phyloP scores from a whole-genome alignment of 92 coral and sea anemone genomes.

The Blastomussa wellsi region DNA sequence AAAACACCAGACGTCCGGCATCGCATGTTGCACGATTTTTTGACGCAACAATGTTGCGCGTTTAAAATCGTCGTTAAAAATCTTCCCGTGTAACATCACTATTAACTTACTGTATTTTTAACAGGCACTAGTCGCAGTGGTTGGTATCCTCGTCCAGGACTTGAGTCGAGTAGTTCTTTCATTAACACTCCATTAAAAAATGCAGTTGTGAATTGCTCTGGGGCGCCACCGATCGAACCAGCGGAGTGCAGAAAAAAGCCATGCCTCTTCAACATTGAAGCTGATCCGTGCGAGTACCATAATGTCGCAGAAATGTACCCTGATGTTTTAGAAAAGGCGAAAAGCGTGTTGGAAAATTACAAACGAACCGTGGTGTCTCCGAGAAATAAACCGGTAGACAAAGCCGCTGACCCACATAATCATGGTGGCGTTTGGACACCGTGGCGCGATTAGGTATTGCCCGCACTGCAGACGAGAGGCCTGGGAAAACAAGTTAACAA shows the following conservation, averaged over 20 bases:
- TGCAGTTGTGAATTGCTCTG: conserved; percentile 71
- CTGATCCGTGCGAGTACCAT: conserved; percentile 92
- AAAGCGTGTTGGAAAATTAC: conserved; percentile 70
- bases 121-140: conserved; percentile 52
- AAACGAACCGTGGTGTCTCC: conserved; percentile 54
- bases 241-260: conserved; percentile 68
- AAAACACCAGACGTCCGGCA: too few relatives aligned
- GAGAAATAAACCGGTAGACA: conserved; percentile 68
- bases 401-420: conserved; percentile 65
- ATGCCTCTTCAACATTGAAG: conserved; percentile 86
- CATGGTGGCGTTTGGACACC: conserved; percentile 86
- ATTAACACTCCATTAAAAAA: conserved; percentile 50
- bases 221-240: conserved; percentile 72
- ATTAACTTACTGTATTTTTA: neutral
- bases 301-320: conserved; percentile 86
- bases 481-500: neutral
- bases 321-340: conserved; percentile 73
- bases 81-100: too few relatives aligned
- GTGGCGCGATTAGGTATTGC: conserved; percentile 55
- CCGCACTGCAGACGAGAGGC: neutral
- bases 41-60: too few relatives aligned
- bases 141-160: conserved; percentile 82
- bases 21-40: too few relatives aligned
- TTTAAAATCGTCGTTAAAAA: too few relatives aligned
- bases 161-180: conserved; percentile 57